phyloP scores from a whole-genome alignment of 2,888 invertebrate species.

The Clusia tigrina region DNA sequence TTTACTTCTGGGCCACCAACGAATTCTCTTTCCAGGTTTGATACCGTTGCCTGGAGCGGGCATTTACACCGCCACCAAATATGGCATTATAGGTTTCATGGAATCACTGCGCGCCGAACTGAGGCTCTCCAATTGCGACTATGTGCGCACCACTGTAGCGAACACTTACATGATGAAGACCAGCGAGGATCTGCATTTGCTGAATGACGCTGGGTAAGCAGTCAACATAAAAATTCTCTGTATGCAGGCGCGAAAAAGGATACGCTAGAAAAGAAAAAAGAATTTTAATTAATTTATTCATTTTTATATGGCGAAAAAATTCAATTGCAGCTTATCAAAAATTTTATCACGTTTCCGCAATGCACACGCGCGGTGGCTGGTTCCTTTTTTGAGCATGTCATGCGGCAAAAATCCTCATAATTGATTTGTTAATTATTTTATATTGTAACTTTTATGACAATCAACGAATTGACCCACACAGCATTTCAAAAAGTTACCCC shows the following conservation, averaged over 20 bases:
- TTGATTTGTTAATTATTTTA: conserved; percentile 41
- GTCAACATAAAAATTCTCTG: background rate
- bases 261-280: background rate
- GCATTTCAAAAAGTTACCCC: conserved; percentile 59
- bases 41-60: conserved; percentile 59
- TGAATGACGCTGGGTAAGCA: conserved; percentile 59
- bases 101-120: conserved; percentile 60
- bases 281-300: background rate
- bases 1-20: background rate
- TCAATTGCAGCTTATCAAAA: background rate
- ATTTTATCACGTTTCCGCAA: background rate
- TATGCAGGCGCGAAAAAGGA: too few species aligned
- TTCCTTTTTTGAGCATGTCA: background rate
- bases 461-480: conserved; percentile 29
- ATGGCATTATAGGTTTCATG: conserved; percentile 65
- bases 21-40: conserved; percentile 45
- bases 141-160: conserved; percentile 59
- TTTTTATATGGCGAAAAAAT: background rate
- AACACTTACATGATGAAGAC: conserved; percentile 65
- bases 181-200: conserved; percentile 58
- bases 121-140: conserved; percentile 60
- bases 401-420: conserved; percentile 26
- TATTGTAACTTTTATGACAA: conserved; percentile 9
- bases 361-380: background rate
- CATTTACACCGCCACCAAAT: conserved; percentile 65